A percentile compares a stretch with the other conserved stretches of the same genome.
Evolutionary conservation across 1,140 invertebrate genomes (phyloP).

Genomic region (Phymastichus coffea): DNA sequence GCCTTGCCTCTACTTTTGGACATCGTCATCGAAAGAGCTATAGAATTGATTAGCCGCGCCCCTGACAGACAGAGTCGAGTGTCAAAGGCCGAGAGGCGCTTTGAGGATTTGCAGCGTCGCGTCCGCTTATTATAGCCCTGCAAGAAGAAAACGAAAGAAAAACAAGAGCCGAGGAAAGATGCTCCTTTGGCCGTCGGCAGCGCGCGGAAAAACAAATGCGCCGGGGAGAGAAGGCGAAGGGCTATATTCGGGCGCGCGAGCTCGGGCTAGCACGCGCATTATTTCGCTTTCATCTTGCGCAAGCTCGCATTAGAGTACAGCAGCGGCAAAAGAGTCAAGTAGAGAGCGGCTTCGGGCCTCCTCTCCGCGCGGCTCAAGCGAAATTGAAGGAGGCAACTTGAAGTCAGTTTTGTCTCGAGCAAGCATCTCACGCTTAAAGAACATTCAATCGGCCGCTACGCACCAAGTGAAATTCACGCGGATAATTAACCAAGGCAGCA

Average conservation of each 20-base stretch:
- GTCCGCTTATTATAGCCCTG: not conserved
- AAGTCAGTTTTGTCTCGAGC: not conserved
- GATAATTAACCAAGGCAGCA: no score
- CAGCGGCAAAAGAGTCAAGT: not conserved
- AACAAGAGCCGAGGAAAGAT: not conserved
- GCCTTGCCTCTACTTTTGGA: no score
- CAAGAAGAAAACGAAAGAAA: not conserved
- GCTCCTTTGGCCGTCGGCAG: not conserved
- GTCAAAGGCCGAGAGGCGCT: constrained; percentile 12
- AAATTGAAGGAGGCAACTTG: not conserved
- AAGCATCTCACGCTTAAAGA: no score
- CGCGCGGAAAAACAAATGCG: constrained; percentile 3
- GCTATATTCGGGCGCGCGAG: constrained; percentile 6
- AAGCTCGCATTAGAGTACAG: not conserved
- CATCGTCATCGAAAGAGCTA: no score
- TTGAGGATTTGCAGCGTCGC: not conserved
- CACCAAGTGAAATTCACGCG: no score
- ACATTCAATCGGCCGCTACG: no score
- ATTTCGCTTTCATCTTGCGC: constrained; percentile 19
- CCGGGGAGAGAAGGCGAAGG: not conserved
- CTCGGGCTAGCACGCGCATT: constrained; percentile 13
- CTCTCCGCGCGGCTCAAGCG: no score
- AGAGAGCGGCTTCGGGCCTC: not conserved
- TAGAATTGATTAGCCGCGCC: no score
- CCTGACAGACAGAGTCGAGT: constrained; percentile 11